Evolutionary conservation across 2,888 invertebrate species (phyloP), one percentile per base, ranked within the genome.

Genomic region (Chesias legatella): DNA sequence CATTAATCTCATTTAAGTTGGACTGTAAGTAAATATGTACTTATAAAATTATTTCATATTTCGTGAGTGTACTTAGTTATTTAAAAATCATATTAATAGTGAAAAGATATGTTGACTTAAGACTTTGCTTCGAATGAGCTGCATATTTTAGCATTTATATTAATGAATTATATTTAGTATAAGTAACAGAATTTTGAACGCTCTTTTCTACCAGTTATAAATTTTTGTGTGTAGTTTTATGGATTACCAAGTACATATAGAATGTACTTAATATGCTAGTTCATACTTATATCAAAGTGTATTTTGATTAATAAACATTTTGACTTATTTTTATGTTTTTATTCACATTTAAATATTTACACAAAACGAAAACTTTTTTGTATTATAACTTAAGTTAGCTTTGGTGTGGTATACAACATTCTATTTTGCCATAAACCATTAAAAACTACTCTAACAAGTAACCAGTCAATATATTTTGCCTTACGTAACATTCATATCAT

Each of bases 201-300:
- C n/a, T n/a, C n/a, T n/a, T n/a, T n/a, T n/a, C n/a, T n/a, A n/a
- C n/a, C n/a, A n/a, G n/a, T n/a, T n/a, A n/a, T n/a, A n/a, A n/a
- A n/a, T n/a, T 22, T 49, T 51, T 53, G 38, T 44, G 52, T 22
- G n/a, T 22, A 22, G n/a, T 22, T 22, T 22, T 22, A 22, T 2
- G 6, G 22, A 22, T 22, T 7, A 22, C 22, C n/a, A 22, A n/a
- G 6, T n/a, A 22, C 2, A 7, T 7, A 22, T 2, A 6, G n/a
- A 22, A 22, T 7, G 1, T n/a, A 23, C 27, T 6, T 27, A 27
- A 6, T 24, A 5, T n/a, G 8, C 41, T 51, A n/a, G n/a, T n/a
- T n/a, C n/a, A 33, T 39, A 53, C 45, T 44, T 52, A 58, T 39
- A 41, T 20, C n/a, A 7, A 40, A 10, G 8, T 7, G 6, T 26